Base-by-base conservation (phyloP, 2,888 invertebrate genomes). In the Diogma glabrata region DNA sequence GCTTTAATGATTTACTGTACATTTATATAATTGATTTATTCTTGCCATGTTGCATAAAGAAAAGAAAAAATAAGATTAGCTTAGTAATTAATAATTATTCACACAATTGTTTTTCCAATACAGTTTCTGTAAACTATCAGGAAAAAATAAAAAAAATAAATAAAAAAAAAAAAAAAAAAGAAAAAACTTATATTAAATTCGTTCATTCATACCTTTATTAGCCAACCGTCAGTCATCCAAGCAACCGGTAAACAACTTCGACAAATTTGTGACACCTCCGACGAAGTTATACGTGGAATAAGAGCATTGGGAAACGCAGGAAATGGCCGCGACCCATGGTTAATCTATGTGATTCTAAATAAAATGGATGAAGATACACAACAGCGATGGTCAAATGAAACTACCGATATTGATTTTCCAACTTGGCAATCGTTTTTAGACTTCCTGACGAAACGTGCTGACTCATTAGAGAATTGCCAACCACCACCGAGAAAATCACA, bases 391-490 rank as follows among this genome's bases (percentile, higher is more conserved):
- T 3, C 36, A 16, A 36, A 12, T 36, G 36, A 36, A 16, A 36
- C 36, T 7, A 14, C 36, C n/a, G 36, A 36, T n/a, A 36, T 36
- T 5, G 36, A 36, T 8, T 36, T 36, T n/a, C 36, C 36, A 36
- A 36, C 36, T 1, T 36, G n/a, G 36, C 9, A 36, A 36, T 36
- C n/a, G n/a, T 33, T 33, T 33, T 33, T 33, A 14, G 33, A 33
- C 14, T 33, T 33, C 14, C 4, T 33, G 16, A 36, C 36, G 14
- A 36, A 36, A n/a, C 12, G n/a, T 7, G 36, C 36, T n/a, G n/a
- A 36, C n/a, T 36, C 36, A 16, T 36, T 36, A 36, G 36, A 36
- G 9, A 36, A 36, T 36, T 36, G 36, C 17, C n/a, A 36, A 36
- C 36, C 36, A n/a, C 9, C 36, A 36, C n/a, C 36, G 7, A 36